Evolutionary conservation across 2,113 vertebrate species (phyloP).

Genomic region (Cranoglanis bouderius): DNA sequence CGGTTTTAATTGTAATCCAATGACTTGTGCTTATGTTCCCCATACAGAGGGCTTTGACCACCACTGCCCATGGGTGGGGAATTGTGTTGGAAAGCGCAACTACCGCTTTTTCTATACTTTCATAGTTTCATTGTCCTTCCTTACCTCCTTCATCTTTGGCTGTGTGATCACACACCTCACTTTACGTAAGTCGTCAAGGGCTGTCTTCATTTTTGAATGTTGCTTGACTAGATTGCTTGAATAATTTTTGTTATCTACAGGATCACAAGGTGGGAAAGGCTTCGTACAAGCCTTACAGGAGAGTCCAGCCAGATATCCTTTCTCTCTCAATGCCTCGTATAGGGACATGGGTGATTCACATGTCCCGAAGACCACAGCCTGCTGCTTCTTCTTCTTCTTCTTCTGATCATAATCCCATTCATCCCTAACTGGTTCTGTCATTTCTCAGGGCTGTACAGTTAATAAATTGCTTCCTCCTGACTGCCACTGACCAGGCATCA

Average conservation of each 20-base stretch:
- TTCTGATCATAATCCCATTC: slow-evolving; percentile 53
- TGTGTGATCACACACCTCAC: slow-evolving; percentile 92
- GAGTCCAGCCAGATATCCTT: slow-evolving; percentile 98
- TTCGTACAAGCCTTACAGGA: slow-evolving; percentile 84
- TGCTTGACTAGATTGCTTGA: background rate
- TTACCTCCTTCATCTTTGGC: slow-evolving; percentile 95
- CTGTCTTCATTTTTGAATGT: background rate
- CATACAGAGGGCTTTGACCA: slow-evolving; percentile 91
- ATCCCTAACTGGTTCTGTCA: slow-evolving; percentile 59
- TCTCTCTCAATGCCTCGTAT: slow-evolving; percentile 22
- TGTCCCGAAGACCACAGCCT: background rate
- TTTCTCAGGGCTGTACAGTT: slow-evolving; percentile 1
- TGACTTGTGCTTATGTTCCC: background rate
- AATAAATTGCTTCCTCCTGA: background rate
- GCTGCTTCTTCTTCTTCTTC: slow-evolving; percentile 22
- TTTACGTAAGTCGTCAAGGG: slow-evolving; percentile 78
- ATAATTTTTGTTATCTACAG: slow-evolving; percentile 67
- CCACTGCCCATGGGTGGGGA: slow-evolving; percentile 97
- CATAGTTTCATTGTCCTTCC: slow-evolving; percentile 94
- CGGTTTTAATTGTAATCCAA: background rate
- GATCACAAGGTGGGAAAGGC: slow-evolving; percentile 79
- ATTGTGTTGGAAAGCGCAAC: slow-evolving; percentile 96
- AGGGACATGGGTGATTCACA: background rate
- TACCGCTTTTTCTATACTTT: slow-evolving; percentile 97
- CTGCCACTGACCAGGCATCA: background rate